Base-by-base conservation (phyloP, 2,888 invertebrate genomes). In the Thecophora atra region DNA sequence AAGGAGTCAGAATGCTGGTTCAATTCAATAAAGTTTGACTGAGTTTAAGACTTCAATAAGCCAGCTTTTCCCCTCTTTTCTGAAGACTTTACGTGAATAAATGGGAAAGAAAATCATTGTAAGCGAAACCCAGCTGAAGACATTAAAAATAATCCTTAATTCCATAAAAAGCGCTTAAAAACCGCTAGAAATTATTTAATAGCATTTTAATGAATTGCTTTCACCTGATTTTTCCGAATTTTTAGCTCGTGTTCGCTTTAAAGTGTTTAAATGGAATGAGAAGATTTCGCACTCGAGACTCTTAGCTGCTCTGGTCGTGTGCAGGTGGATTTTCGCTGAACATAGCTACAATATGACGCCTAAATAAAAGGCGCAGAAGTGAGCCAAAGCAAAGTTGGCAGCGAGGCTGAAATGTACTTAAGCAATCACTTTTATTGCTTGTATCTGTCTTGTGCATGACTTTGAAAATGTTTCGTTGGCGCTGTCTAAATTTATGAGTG, bases 221-320 rank as follows among this genome's bases (percentile, higher is more conserved):
- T 54, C 37, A 19, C 21, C 66, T 19, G 15, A 52, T 52, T 24
- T 19, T 56, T n/a, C 67, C 37, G 54, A 52, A 67, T 67, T 66
- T 67, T 67, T 52, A 52, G 66, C 52, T 19, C 47, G 26, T 51
- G 52, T 66, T 66, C 30, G 66, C 52, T 44, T 7, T 30, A 54
- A 54, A 54, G 67, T 52, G 67, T 37, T 67, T 54, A 67, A 54
- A 52, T 24, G 69, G 47, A 60, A 69, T 69, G 60, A 69, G 26
- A 60, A 58, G 69, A 47, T 69, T 69, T 69, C 60, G 60, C 47
- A 47, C 69, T 69, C 51, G 60, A 62, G 47, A 47, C 60, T 21
- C 19, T 56, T 28, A 54, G 21, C 67, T 37, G 52, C 30, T 67
- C 28, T 24, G 37, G 37, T 28, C 52, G 17, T 28, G 17, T 30